These are phyloP conservation scores for Argyresthia albistria DNA, from an alignment of 2,888 invertebrate genomes.

Conservation along the genomic window DNA sequence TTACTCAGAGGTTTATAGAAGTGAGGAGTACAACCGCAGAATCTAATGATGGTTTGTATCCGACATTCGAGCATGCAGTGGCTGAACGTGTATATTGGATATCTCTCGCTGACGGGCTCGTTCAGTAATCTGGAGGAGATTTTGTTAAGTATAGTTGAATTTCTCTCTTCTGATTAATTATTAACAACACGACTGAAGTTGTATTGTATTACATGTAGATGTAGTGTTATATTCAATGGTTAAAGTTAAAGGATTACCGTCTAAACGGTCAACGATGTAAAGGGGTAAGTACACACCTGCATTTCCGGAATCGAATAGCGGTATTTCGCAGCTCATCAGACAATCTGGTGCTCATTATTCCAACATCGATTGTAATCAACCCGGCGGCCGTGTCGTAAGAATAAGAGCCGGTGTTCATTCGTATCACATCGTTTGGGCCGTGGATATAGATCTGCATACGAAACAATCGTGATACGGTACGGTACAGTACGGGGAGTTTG, in stretches of 20 bases:
- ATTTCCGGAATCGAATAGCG: constrained; percentile 38
- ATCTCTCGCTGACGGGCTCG: constrained; percentile 46
- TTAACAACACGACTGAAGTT: no score
- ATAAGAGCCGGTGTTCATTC: constrained; percentile 35
- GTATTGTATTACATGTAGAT: no score
- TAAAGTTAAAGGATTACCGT: no score
- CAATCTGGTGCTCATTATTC: constrained; percentile 46
- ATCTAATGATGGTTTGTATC: constrained; percentile 68
- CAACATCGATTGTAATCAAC: constrained; percentile 40
- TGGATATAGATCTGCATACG: constrained; percentile 47
- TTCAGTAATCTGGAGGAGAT: constrained; percentile 38
- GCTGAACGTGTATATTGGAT: constrained; percentile 79
- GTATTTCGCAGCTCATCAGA: constrained; percentile 32
- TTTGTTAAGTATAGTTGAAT: background rate
- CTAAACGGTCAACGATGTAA: no score
- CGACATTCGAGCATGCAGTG: constrained; percentile 81
- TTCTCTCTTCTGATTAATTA: no score
- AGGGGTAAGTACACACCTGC: constrained; percentile 31
- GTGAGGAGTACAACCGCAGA: constrained; percentile 82
- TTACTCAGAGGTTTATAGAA: constrained; percentile 78
- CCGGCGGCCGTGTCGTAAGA: constrained; percentile 30
- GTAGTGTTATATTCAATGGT: no score
- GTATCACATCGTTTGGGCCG: constrained; percentile 46
- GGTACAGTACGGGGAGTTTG: no score
- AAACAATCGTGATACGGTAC: no score